These are phyloP conservation scores for Monoplex corrugatus DNA, from an alignment of 2,888 invertebrate genomes.

Conservation along the genomic window DNA sequence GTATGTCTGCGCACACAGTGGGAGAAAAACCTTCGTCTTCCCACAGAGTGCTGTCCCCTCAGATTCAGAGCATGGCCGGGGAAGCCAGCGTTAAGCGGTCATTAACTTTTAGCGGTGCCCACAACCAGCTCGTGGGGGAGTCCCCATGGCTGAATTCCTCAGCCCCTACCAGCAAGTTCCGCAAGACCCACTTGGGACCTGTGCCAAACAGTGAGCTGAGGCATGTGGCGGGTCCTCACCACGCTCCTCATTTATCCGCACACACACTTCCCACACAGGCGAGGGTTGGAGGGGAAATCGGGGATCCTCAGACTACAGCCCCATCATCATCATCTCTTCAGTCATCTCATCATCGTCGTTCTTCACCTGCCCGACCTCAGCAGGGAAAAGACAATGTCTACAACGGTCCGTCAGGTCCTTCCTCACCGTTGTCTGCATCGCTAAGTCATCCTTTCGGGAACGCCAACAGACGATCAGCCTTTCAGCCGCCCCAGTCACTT, in stretches of 20 bases:
- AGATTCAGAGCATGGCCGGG: background rate
- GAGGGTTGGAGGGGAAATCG: background rate
- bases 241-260: background rate
- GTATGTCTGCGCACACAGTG: background rate
- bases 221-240: background rate
- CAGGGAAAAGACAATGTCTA: background rate
- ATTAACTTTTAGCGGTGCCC: constrained; percentile 84
- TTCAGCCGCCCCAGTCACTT: background rate
- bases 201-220: constrained; percentile 37
- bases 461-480: background rate
- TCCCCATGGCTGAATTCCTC: background rate
- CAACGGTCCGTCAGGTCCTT: background rate
- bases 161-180: constrained; percentile 33
- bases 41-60: constrained; percentile 68
- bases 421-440: no score
- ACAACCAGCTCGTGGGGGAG: background rate
- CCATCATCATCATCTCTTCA: background rate
- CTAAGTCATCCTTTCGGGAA: background rate
- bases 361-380: background rate
- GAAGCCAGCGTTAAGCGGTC: constrained; percentile 84
- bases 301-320: background rate
- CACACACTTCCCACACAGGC: constrained; percentile 1
- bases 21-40: constrained; percentile 59
- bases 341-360: constrained; percentile 3
- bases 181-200: constrained; percentile 22